Percentiles rank a stretch among this genome's conserved stretches.
Evolutionary conservation across 35 echinoderm and acorn worm genomes (phyloP).

Genomic region (Antedon bifida): DNA sequence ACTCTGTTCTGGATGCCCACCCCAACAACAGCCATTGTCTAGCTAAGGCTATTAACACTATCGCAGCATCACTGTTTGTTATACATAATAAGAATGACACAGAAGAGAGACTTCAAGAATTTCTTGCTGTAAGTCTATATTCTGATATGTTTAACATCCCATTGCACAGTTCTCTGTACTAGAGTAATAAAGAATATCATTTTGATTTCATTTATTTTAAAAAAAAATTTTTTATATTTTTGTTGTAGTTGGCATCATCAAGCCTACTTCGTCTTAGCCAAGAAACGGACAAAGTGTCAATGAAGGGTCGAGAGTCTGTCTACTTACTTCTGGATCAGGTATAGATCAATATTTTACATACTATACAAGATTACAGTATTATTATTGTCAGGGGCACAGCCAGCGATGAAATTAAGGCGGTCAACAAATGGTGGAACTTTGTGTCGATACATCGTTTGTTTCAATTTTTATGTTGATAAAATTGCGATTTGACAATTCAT

Average conservation of each 20-base stretch:
- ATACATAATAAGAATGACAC: conserved; percentile 70
- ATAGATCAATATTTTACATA: background rate
- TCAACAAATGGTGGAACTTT: too few species aligned
- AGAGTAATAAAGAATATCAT: too few species aligned
- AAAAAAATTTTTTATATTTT: too few species aligned
- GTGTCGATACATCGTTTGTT: too few species aligned
- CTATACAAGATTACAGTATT: too few species aligned
- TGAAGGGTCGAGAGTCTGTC: conserved; percentile 68
- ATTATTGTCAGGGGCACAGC: too few species aligned
- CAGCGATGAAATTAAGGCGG: too few species aligned
- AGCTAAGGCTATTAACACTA: conserved; percentile 89
- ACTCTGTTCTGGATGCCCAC: conserved; percentile 55
- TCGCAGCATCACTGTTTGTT: conserved; percentile 81
- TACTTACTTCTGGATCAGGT: conserved; percentile 84
- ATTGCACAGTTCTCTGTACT: background rate
- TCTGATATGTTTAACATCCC: too few species aligned
- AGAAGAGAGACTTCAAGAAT: conserved; percentile 85
- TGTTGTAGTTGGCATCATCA: conserved; percentile 75
- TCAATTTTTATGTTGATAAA: too few species aligned
- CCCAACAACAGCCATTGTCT: conserved; percentile 96
- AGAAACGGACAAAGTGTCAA: conserved; percentile 59
- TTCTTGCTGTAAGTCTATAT: conserved; percentile 69
- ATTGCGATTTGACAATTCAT: too few species aligned
- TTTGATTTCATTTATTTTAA: too few species aligned
- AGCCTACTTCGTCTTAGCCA: conserved; percentile 58